Conservation (phyloP, 2,113 vertebrate species). For the Anhinga anhinga region DNA sequence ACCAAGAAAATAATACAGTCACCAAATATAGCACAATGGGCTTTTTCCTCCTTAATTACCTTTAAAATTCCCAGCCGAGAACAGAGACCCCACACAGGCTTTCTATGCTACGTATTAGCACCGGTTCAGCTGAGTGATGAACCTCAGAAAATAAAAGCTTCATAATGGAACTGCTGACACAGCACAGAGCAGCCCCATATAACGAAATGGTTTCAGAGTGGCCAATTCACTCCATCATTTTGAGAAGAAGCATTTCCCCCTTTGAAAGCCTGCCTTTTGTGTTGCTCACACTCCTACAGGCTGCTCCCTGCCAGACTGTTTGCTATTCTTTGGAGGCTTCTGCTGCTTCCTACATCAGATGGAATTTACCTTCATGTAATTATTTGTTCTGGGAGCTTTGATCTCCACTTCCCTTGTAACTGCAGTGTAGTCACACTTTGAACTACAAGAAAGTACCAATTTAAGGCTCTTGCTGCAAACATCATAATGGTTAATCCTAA, state of each 20-base stretch:
- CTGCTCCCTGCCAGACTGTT: conserved; percentile 29
- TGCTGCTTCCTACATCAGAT: conserved; percentile 34
- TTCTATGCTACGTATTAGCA: neutral
- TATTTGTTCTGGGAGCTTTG: conserved; percentile 74
- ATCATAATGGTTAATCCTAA: conserved; percentile 60
- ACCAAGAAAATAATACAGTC: neutral
- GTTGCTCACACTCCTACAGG: neutral
- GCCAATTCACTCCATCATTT: neutral
- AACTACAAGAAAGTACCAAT: conserved; percentile 59
- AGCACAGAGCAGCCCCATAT: neutral
- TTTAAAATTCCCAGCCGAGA: neutral
- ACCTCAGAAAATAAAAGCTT: neutral
- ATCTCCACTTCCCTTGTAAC: conserved; percentile 65
- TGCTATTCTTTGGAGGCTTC: conserved; percentile 23
- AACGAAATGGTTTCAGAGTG: neutral
- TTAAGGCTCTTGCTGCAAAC: conserved; percentile 65
- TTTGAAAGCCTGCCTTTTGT: conserved; percentile 37
- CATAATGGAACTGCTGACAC: conserved; percentile 1
- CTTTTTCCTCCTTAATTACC: conserved; percentile 6
- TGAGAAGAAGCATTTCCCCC: neutral
- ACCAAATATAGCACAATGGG: neutral
- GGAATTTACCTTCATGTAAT: conserved; percentile 60
- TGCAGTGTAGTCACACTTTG: conserved; percentile 53
- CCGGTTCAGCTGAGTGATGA: neutral
- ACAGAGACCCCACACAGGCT: neutral